Evolutionary conservation across 2,797 vertebrate species (phyloP).

Genomic region (Phylloscopus collybita): DNA sequence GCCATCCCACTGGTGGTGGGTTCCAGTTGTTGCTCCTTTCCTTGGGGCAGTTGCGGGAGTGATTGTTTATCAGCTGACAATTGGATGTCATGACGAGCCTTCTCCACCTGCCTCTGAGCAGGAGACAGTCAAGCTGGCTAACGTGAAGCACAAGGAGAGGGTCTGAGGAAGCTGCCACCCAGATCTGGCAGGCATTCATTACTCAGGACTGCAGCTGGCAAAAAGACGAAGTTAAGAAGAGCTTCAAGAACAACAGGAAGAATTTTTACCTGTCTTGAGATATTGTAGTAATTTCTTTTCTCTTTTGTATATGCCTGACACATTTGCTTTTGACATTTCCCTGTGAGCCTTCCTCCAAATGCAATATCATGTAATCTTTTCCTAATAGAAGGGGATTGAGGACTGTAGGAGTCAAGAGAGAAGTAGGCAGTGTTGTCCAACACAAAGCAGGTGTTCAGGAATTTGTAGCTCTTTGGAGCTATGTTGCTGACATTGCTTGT

Average conservation of each 20-base stretch:
- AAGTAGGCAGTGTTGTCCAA: neutral
- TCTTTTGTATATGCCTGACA: neutral
- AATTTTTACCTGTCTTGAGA: slow-evolving; percentile 3
- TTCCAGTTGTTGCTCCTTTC: slow-evolving; percentile 90
- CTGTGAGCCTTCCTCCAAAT: neutral
- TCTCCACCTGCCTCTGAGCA: slow-evolving; percentile 79
- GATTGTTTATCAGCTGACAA: slow-evolving; percentile 92
- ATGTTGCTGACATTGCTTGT: neutral
- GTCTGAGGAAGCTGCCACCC: slow-evolving; percentile 68
- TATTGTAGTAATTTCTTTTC: neutral
- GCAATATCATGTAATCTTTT: neutral
- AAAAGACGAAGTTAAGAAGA: slow-evolving; percentile 22
- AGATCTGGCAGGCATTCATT: neutral
- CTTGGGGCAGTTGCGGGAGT: slow-evolving; percentile 87
- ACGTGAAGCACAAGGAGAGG: slow-evolving; percentile 80
- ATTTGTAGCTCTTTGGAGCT: neutral
- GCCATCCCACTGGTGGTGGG: slow-evolving; percentile 88
- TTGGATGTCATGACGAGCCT: slow-evolving; percentile 90
- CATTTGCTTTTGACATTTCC: slow-evolving; percentile 24
- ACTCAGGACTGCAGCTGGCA: slow-evolving; percentile 45
- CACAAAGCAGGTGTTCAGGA: neutral
- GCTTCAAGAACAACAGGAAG: slow-evolving; percentile 37
- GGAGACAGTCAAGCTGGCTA: slow-evolving; percentile 86
- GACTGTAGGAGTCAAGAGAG: neutral
- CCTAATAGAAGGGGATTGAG: neutral